Conservation (phyloP, 2,888 invertebrate species). For the Orthosia cruda region DNA sequence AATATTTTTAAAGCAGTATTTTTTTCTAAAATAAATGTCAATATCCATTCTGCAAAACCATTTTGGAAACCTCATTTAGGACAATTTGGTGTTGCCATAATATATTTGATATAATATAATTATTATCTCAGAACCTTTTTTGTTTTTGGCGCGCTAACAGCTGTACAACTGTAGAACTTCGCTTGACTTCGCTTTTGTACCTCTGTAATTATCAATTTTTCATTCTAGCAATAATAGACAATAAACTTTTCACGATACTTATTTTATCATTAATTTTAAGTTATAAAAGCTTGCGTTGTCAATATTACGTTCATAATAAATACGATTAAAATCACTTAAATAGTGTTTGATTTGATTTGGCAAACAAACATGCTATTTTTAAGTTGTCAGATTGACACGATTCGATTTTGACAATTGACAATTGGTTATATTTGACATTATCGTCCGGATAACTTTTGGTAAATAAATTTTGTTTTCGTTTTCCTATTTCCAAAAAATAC, state of each 20-base stretch:
- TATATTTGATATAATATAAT: no score
- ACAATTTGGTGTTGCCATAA: no score
- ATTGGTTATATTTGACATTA: constrained; percentile 9
- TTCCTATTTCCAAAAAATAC: background rate
- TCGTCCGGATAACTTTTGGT: background rate
- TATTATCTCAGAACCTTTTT: no score
- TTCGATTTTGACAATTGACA: no score
- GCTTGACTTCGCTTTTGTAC: no score
- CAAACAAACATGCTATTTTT: background rate
- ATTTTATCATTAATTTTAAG: no score
- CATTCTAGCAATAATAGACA: background rate
- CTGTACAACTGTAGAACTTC: no score
- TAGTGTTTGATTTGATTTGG: background rate
- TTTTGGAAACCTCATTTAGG: no score
- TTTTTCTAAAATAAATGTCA: background rate
- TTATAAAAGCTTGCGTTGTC: background rate
- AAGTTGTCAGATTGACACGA: background rate
- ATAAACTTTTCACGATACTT: no score
- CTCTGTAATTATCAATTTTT: background rate
- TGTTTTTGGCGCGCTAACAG: no score
- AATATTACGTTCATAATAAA: no score
- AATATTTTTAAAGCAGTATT: background rate
- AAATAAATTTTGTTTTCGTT: background rate
- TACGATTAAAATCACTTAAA: background rate
- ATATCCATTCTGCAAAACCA: no score